These are phyloP conservation scores for Pangasius larnaudii DNA, from an alignment of 2,797 vertebrate genomes.

Conservation along the genomic window DNA sequence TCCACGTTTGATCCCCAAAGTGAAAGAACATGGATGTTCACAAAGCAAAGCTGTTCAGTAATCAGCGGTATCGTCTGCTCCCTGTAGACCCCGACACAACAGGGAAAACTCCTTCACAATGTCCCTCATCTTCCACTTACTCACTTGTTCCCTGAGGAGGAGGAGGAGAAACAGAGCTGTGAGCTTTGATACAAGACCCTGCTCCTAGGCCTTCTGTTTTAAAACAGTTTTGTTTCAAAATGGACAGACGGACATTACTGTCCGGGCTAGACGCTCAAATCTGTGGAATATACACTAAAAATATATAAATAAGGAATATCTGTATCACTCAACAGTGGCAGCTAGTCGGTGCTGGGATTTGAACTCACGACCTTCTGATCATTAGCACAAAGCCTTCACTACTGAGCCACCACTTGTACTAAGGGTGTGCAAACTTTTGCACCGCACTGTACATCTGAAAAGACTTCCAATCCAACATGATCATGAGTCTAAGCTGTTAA, in stretches of 20 bases:
- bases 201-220: background rate
- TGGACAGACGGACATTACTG: background rate
- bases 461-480: background rate
- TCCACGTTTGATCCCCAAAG: background rate
- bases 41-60: slow-evolving; percentile 67
- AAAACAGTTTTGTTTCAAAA: background rate
- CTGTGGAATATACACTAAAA: background rate
- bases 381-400: background rate
- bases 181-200: background rate
- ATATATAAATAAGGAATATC: background rate
- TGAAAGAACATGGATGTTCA: background rate
- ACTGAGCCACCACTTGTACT: background rate
- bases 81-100: slow-evolving; percentile 90
- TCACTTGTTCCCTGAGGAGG: slow-evolving; percentile 86
- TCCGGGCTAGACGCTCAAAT: background rate
- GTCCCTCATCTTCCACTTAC: slow-evolving; percentile 90
- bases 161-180: background rate
- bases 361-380: background rate
- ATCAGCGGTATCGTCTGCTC: slow-evolving; percentile 84
- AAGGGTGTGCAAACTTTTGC: background rate
- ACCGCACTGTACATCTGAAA: background rate
- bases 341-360: background rate
- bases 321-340: background rate
- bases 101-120: slow-evolving; percentile 95
- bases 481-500: background rate